Evolutionary conservation across 1,140 invertebrate genomes (phyloP).

Genomic region (Bombus waltoni): DNA sequence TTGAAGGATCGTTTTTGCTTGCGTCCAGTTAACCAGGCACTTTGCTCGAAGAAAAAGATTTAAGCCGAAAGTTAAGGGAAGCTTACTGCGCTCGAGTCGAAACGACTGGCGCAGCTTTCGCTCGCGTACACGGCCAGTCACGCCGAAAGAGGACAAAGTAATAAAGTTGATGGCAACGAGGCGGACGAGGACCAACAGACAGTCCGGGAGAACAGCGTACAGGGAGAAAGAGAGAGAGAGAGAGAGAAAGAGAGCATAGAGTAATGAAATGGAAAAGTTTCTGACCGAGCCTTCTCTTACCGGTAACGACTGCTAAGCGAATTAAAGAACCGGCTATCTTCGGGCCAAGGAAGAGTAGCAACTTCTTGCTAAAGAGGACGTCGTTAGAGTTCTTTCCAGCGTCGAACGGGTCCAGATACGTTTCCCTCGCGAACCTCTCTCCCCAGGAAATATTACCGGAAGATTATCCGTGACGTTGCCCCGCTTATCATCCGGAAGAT

Average conservation of each 20-base stretch:
- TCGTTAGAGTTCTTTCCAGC: constrained; percentile 43
- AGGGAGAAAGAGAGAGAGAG: not conserved
- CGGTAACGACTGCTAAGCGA: constrained; percentile 74
- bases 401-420: constrained; percentile 27
- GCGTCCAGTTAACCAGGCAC: not conserved
- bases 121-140: constrained; percentile 29
- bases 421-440: not conserved
- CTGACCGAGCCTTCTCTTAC: constrained; percentile 60
- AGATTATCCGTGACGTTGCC: constrained; percentile 5
- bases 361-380: constrained; percentile 68
- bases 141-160: constrained; percentile 73
- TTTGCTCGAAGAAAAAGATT: constrained; percentile 55
- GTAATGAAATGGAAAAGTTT: constrained; percentile 81
- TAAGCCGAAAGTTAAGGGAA: constrained; percentile 57
- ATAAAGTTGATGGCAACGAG: constrained; percentile 74
- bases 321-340: constrained; percentile 76
- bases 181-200: constrained; percentile 1
- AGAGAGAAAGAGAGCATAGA: constrained; percentile 60
- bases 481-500: constrained; percentile 41
- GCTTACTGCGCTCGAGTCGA: not conserved
- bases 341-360: constrained; percentile 49
- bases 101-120: constrained; percentile 30
- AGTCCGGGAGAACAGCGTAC: not conserved
- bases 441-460: constrained; percentile 8
- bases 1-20: not conserved